phyloP scores from a whole-genome alignment of 2,797 vertebrate species.

The Pantherophis alleghaniensis region DNA sequence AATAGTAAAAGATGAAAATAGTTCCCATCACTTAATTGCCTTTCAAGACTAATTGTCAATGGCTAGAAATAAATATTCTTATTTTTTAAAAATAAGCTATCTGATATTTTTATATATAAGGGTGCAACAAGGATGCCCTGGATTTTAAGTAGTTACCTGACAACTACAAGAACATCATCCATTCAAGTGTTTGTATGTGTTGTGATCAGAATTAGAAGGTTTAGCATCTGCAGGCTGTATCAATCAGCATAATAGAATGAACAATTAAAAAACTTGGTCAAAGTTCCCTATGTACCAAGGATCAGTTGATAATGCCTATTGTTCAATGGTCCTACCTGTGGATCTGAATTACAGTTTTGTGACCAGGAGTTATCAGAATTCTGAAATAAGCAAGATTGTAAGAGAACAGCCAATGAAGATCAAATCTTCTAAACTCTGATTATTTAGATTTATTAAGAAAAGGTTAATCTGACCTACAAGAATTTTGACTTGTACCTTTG shows the following conservation, averaged over 20 bases:
- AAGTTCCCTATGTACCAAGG: background rate
- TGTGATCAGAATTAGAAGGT: background rate
- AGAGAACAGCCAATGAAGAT: too few relatives aligned
- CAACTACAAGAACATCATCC: background rate
- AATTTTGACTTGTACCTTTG: too few relatives aligned
- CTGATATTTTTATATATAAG: slow-evolving; percentile 4
- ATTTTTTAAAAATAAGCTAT: background rate
- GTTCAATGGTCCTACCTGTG: background rate
- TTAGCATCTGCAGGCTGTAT: background rate
- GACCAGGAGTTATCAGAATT: too few relatives aligned
- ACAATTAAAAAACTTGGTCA: background rate
- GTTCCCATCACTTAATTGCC: background rate
- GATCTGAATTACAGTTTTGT: background rate
- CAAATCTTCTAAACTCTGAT: too few relatives aligned
- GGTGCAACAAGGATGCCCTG: background rate
- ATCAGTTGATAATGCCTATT: background rate
- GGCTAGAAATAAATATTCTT: background rate
- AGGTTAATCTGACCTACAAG: too few relatives aligned
- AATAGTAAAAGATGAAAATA: background rate
- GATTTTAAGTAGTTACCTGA: background rate
- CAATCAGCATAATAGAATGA: background rate
- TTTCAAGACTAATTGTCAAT: background rate
- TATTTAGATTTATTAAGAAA: too few relatives aligned
- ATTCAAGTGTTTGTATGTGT: background rate
- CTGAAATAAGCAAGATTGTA: too few relatives aligned